Conservation (phyloP, 53 echinoderm and acorn worm species). For the Holothuria scabra region DNA sequence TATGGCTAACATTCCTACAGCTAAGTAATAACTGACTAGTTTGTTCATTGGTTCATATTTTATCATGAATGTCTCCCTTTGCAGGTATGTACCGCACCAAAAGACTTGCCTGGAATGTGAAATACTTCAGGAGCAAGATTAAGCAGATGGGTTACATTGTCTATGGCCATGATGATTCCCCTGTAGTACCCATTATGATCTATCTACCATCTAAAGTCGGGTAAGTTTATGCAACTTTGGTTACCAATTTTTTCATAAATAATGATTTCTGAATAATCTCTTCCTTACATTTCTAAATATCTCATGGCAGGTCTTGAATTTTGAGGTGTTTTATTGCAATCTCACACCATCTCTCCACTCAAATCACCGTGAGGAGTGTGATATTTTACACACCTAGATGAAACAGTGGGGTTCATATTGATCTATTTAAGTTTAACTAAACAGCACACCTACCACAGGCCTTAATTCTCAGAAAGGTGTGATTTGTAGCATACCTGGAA, state of each 20-base stretch:
- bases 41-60: not conserved
- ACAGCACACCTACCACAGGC: too few relatives aligned
- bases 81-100: conserved; percentile 69
- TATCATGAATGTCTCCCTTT: not conserved
- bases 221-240: conserved; percentile 61
- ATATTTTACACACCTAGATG: too few relatives aligned
- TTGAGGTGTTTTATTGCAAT: too few relatives aligned
- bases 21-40: not conserved
- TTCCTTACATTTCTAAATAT: too few relatives aligned
- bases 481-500: too few relatives aligned
- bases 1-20: too few relatives aligned
- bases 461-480: too few relatives aligned
- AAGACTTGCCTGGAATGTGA: conserved; percentile 72
- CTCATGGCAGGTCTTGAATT: too few relatives aligned
- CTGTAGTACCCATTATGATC: conserved; percentile 86
- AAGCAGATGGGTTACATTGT: conserved; percentile 76
- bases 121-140: conserved; percentile 82
- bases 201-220: conserved; percentile 81
- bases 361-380: too few relatives aligned
- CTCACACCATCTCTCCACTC: too few relatives aligned
- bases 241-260: not conserved
- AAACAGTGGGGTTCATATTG: too few relatives aligned
- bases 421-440: too few relatives aligned
- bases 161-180: conserved; percentile 89
- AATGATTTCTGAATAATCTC: not conserved